Base-by-base conservation (phyloP, 1,140 invertebrate species). In the Vollenhovia emeryi region DNA sequence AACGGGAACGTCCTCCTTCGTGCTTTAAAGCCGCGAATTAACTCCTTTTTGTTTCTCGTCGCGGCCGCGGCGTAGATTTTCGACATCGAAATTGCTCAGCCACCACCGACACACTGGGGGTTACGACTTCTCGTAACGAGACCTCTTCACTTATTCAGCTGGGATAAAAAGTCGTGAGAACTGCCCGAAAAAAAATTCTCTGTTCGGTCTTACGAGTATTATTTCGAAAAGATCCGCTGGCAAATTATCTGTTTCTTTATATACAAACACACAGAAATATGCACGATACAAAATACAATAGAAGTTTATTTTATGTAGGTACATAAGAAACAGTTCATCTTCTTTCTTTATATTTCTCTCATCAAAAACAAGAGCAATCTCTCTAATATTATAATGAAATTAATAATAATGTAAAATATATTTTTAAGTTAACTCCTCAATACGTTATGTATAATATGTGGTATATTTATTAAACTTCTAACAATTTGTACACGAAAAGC, bases 11-110 rank as follows among this genome's bases (percentile, higher is more conserved):
- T 91, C 87, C 60, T 79, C 64, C 66, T 83, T 55, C 68, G 71
- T 57, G 50, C 85, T 88, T 89, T 87, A 90, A 92, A 91, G 78
- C 86, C 85, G 82, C 88, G 86, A 92, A 90, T 91, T 92, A 91
- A 91, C 86, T 90, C 45, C 85, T 87, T 92, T 90, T 90, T 92
- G 48, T 75, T 88, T 84, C 78, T 55, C 59, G 27, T 64, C 50
- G n/a, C 50, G 71, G 55, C 40, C 52, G 48, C 40, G 71, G 43
- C 59, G 66, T 79, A 79, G 74, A 86, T 74, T 57, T 84, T 88
- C 83, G 83, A 83, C 66, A 62, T 55, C 48, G 57, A 87, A 89
- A 89, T 87, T 89, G 85, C 33, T 69, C 74, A 18, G 78, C 62
- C 86, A 87, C 66, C 74, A 64, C 27, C 73, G 71, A 74, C 50